Base-by-base conservation (phyloP, 2,888 invertebrate genomes). In the Tuberolachnus salignus region DNA sequence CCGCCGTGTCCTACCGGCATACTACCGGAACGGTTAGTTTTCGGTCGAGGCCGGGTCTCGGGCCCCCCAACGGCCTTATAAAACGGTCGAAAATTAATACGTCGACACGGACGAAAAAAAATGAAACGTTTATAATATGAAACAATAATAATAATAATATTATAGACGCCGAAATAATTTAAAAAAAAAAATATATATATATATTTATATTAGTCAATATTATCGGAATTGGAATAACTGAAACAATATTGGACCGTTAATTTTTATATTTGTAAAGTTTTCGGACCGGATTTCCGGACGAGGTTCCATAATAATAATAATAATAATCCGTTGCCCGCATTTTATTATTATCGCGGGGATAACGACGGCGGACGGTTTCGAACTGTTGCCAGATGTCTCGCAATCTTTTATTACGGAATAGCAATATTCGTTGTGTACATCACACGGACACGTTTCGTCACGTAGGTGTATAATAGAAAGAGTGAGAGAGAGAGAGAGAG, bases 251-350 rank as follows among this genome's bases (percentile, higher is more conserved):
- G 16, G 61, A 63, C 21, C 34, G 21, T 74, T 74, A 74, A 64
- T 74, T 74, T 51, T 13, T 23, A 53, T 55, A 6, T n/a, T 10
- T 57, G 3, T 34, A 34, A 42, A 42, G 26, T 44, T 75, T 75
- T 55, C 57, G 8, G 55, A 67, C 75, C 75, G 75, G 75, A 75
- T 75, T 57, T 75, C 75, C 75, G 75, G 55, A n/a, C n/a, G n/a
- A 57, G 57, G 23, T 19, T 13, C 26, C 9, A 51, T 34, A 34
- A 34, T 34, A 34, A 34, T 34, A 34, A 34, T 34, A 34, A 34
- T 34, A 34, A 34, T 34, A 34, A 34, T 34, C 34, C 34, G 34
- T 34, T 69, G 8, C 53, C n/a, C 34, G 34, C 19, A 61, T 73
- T n/a, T n/a, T n/a, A 26, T 46, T 49, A 51, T 11, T 72, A 21